Evolutionary conservation across 2,797 vertebrate genomes (phyloP).

Genomic region (Acrossocheilus fasciatus): DNA sequence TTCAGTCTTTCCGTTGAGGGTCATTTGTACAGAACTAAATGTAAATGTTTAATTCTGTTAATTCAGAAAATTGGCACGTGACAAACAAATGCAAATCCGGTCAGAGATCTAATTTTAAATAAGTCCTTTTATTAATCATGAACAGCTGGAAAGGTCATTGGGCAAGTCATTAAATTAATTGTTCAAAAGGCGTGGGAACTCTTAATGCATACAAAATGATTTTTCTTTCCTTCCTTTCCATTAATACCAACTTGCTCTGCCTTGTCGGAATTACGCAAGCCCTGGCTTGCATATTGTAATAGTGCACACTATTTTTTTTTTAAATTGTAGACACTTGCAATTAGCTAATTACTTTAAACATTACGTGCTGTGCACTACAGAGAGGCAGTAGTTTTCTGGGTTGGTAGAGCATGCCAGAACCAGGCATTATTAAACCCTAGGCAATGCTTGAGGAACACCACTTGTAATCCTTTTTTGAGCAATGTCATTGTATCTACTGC

Average conservation of each 20-base stretch:
- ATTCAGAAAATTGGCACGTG: not conserved
- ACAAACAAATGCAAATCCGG: not conserved
- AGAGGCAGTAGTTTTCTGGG: not conserved
- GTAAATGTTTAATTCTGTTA: not conserved
- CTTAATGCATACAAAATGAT: not conserved
- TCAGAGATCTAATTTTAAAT: not conserved
- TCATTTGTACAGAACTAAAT: conserved; percentile 2
- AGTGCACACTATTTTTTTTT: not conserved
- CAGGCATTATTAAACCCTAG: conserved; percentile 7
- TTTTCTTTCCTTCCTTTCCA: no score
- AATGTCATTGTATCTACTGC: conserved; percentile 4
- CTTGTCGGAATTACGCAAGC: not conserved
- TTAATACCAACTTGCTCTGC: not conserved
- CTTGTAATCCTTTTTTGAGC: conserved; percentile 23
- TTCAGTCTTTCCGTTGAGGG: not conserved
- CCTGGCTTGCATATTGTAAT: not conserved
- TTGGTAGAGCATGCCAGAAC: conserved; percentile 8
- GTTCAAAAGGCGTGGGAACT: not conserved
- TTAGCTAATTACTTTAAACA: conserved; percentile 13
- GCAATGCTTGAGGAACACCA: not conserved
- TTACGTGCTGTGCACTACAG: conserved; percentile 9
- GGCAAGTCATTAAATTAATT: not conserved
- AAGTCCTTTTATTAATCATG: not conserved
- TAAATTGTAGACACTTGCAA: not conserved
- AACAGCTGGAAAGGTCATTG: not conserved